Evolutionary conservation across 2,888 invertebrate genomes (phyloP), one percentile per base, ranked within the genome.

Genomic region (Sarcophaga carnaria): DNA sequence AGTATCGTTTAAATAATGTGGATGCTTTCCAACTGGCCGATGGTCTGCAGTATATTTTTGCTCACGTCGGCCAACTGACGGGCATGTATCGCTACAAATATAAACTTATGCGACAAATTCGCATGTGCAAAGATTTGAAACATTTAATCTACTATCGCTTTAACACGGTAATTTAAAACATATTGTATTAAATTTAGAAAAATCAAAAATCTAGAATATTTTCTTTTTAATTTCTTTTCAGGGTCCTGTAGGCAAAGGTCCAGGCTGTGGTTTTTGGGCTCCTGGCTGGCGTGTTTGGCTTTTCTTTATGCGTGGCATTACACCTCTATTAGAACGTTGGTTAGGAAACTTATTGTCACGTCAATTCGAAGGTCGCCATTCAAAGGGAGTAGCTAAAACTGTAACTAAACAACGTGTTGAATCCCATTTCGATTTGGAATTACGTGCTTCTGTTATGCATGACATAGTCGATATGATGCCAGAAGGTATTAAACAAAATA

Each of bases 381-480:
- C 99, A 0, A 99, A 99, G 94, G 99, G 99, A 89, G 99, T 99
- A 2, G 99, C 99, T 1, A 99, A 99, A 94, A 99, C 99, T 0
- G 99, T 99, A 8, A 99, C 99, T 1, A 99, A 99, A 93, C 99
- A 99, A 94, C 96, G 99, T 90, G 99, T 99, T 0, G 99, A 99
- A 93, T 99, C 99, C 67, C 99, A 99, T 95, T 99, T 99, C 94
- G 99, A 99, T 95, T 95, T 99, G 89, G 99, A 99, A 93, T 94
- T 99, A 91, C 96, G 99, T 89, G 99, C 99, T 20, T 99, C 99
- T 0, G 99, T 97, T 2, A 97, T 97, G 97, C 96, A 97, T 94
- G 99, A 99, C 92, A 99, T 99, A 89, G 97, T 99, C n/a, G 99
- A 99, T 92, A 99, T 99, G 99, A 99, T 99, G 99, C 99, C 99